Percentiles rank a stretch among this genome's conserved stretches.
These are phyloP conservation scores for Galeopterus variegatus DNA, from an alignment of 2,113 vertebrate species.

Conservation along the genomic window DNA sequence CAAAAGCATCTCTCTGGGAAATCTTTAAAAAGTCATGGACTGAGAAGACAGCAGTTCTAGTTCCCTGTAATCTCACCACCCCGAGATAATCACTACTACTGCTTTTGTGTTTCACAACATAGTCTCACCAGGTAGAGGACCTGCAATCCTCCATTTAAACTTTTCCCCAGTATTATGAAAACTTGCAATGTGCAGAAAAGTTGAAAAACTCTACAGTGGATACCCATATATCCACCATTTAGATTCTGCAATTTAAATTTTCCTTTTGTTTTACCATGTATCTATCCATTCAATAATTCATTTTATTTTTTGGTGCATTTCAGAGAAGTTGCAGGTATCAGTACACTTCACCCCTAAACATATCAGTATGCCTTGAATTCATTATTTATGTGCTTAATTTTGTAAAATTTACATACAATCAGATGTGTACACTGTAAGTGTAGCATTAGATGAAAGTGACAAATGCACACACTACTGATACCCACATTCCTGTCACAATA, in stretches of 20 bases:
- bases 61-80: not conserved
- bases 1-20: not conserved
- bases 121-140: not conserved
- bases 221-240: not conserved
- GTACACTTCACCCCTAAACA: not conserved
- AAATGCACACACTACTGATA: not conserved
- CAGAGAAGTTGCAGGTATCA: slow-evolving; percentile 5
- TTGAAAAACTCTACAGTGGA: not conserved
- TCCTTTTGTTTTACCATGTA: not conserved
- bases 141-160: not conserved
- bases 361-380: slow-evolving; percentile 27
- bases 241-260: not conserved
- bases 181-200: not conserved
- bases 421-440: not conserved
- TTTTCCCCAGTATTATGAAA: not conserved
- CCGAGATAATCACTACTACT: not conserved
- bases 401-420: not conserved
- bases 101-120: not conserved
- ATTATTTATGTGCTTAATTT: not conserved
- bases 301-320: slow-evolving; percentile 54
- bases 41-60: not conserved
- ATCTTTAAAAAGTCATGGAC: not conserved
- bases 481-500: not conserved
- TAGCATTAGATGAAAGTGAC: not conserved
- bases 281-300: not conserved